phyloP scores from a whole-genome alignment of 2,888 invertebrate genomes.

The Sphaeridia pumilis region DNA sequence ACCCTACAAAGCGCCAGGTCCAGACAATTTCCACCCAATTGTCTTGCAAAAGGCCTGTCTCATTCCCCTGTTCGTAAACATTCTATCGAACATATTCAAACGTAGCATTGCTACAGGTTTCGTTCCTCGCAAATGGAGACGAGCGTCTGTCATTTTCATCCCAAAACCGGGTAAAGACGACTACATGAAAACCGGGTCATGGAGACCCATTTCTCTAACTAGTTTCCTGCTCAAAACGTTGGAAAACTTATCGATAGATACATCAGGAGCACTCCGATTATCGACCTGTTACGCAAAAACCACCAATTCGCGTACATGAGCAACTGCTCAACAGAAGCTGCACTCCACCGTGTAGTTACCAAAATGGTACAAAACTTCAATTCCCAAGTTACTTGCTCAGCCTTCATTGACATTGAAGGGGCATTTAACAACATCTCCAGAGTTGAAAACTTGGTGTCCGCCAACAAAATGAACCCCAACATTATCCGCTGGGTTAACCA shows the following conservation, averaged over 20 bases:
- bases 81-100: neutral
- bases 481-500: slow-evolving; percentile 11
- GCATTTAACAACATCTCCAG: slow-evolving; percentile 32
- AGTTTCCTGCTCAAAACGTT: slow-evolving; percentile 19
- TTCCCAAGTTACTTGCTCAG: slow-evolving; percentile 12
- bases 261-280: slow-evolving; percentile 1
- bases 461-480: neutral
- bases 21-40: slow-evolving; percentile 16
- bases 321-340: slow-evolving; percentile 15
- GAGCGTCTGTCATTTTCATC: slow-evolving; percentile 12
- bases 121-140: slow-evolving; percentile 1
- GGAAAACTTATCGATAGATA: slow-evolving; percentile 15
- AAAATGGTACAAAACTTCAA: neutral
- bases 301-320: slow-evolving; percentile 17
- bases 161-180: slow-evolving; percentile 19
- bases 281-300: neutral
- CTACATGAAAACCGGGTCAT: slow-evolving; percentile 12
- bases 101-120: slow-evolving; percentile 8
- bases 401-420: slow-evolving; percentile 35
- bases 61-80: neutral
- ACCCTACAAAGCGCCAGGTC: slow-evolving; percentile 16
- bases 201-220: slow-evolving; percentile 20
- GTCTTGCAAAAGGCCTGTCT: slow-evolving; percentile 8
- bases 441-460: slow-evolving; percentile 13
- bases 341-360: slow-evolving; percentile 10